Percentiles rank a stretch among this genome's conserved stretches.
Conservation (phyloP, 2,113 vertebrate species). For the Tautogolabrus adspersus region DNA sequence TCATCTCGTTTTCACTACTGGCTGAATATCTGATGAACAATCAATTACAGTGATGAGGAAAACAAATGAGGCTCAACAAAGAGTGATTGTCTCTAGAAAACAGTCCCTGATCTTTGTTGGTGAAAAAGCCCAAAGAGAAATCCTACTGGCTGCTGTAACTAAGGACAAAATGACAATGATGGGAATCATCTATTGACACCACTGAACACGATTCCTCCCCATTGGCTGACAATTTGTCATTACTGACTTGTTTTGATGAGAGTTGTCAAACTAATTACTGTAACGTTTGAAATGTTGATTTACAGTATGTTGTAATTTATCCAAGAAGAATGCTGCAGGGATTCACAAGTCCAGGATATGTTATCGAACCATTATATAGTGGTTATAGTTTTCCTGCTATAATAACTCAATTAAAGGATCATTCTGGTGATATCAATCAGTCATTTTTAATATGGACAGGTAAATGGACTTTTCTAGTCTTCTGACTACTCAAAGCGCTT, state of each 20-base stretch:
- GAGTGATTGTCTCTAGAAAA: constrained; percentile 11
- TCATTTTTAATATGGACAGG: too few species aligned
- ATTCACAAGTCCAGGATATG: not conserved
- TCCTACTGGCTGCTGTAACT: not conserved
- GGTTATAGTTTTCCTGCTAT: too few species aligned
- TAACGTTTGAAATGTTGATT: not conserved
- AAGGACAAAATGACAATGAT: not conserved
- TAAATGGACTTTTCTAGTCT: too few species aligned
- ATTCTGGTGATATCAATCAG: too few species aligned
- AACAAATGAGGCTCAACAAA: constrained; percentile 12
- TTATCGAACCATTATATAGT: not conserved
- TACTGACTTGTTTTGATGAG: not conserved
- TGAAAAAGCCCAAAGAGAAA: not conserved
- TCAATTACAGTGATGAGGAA: not conserved
- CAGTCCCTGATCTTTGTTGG: not conserved
- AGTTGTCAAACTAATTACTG: not conserved
- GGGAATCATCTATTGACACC: not conserved
- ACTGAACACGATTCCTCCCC: not conserved
- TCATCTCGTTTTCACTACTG: not conserved
- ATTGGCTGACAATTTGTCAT: not conserved
- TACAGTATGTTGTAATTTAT: not conserved
- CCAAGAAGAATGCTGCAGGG: not conserved
- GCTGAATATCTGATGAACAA: not conserved
- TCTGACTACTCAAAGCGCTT: too few species aligned
- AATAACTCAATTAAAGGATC: too few species aligned